Evolutionary conservation across 2,113 vertebrate species (phyloP), one percentile per base, ranked within the genome.

Genomic region (Anseranas semipalmata): DNA sequence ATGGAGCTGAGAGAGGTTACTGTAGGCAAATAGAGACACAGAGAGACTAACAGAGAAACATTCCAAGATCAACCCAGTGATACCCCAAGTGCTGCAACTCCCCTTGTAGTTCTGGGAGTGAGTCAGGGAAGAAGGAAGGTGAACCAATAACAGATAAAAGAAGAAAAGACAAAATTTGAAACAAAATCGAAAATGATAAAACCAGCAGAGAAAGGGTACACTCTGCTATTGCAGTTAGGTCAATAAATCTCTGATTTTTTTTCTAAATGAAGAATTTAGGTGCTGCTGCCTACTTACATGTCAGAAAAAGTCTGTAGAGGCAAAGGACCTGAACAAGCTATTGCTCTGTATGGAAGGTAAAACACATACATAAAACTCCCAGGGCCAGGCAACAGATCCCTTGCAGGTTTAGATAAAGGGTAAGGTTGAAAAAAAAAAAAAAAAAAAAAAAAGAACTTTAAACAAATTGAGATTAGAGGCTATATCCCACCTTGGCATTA

Each of bases 241-340:
- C 81, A 85, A 48, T 67, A 91, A 92, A 87, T 58, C 25, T 30
- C 10, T 85, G 37, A 53, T 9, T 73, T 90, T 75, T 67, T 86
- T 83, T 37, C 46, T 92, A 82, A 89, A 90, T 87, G 39, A 83
- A 79, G 70, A 85, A 78, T 92, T 94, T 68, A 81, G 60, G 75
- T 60, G 48, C 24, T 76, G 37, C 0, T 1, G 25, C 81, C 10
- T 46, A 85, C 17, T 71, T 84, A 46, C 14, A 1, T 55, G 37
- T 53, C 84, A 93, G 46, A 91, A 76, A 72, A 90, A 72, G 35
- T 18, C 19, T 72, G 16, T 81, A 78, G 35, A 92, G 43, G 10
- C 2, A 56, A 95, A 79, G 35, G 60, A 76, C 15, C 7, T 2
- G 65, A 75, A 76, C 30, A 62, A 2, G 16, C 15, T 92, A 39